Base-by-base conservation (phyloP, 2,113 vertebrate genomes). In the Tiliqua scincoides region DNA sequence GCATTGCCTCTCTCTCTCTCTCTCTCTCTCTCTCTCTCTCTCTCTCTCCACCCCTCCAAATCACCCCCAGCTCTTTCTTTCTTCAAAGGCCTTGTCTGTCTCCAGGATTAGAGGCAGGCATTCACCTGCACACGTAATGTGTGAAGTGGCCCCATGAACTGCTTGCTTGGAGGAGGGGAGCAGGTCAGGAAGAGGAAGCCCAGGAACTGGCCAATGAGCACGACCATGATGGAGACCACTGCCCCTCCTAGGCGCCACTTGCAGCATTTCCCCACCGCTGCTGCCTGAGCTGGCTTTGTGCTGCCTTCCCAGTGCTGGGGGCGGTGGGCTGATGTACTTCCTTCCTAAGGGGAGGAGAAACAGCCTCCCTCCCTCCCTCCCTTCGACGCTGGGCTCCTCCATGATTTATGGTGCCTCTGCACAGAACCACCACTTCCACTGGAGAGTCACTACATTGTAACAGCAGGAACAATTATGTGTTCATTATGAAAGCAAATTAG, bases 381-480 rank as follows among this genome's bases (percentile, higher is more conserved):
- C n/a, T n/a, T n/a, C n/a, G 70, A 77, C 35, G 63, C 88, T 5
- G 73, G 40, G 71, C 85, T 89, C 79, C 75, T 67, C 52, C 75
- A 65, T n/a, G 48, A 23, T 68, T 57, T 65, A 81, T 89, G 87
- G 78, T 40, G 78, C 83, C 71, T 37, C 85, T 89, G 79, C 90
- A 48, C 12, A 83, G 88, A 85, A 57, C 91, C 32, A 7, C 90
- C 89, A 72, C 92, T 92, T 62, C 87, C 89, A 21, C 79, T 20
- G 77, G 86, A 86, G 90, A 93, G 90, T 91, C 85, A 87, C 92
- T 21, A 43, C 87, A n/a, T 79, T 86, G 89, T 87, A 83, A 84
- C 93, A 89, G 93, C 93, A 92, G 91, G 91, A 93, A 93, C 91
- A 94, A 93, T 94, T 94, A 93, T 93, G 92, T 92, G 94, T 95